Evolutionary conservation across 2,113 vertebrate genomes (phyloP), one percentile per base, ranked within the genome.

Genomic region (Terrapene triunguis): DNA sequence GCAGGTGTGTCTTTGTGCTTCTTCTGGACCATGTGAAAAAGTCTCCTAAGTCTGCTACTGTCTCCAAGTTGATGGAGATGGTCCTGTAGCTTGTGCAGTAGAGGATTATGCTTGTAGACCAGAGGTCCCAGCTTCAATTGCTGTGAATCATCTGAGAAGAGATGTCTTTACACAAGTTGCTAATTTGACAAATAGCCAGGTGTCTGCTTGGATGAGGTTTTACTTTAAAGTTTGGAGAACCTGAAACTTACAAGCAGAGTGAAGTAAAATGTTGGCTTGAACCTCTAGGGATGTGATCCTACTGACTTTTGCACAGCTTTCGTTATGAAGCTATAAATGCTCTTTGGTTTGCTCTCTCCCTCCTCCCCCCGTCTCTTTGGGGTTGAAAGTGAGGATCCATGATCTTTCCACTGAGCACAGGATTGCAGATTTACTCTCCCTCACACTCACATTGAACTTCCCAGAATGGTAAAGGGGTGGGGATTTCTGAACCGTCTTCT

Each of bases 61-160:
- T 78, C 42, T 78, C 42, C 74, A 24, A 47, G 25, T 47, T 47
- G 42, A 78, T 25, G 42, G 38, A 29, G 50, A 24, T 25, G 16
- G 24, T 51, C 8, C 32, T 85, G 25, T 51, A 51, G 48, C 25
- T 69, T 35, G 55, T 82, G 48, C 55, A 93, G 93, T 79, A 88
- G 44, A 55, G 90, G 35, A 25, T 57, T 25, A 50, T 85, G 32
- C 51, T 94, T 88, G 24, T 32, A 88, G 89, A 59, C 90, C 85
- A 84, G 80, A 86, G 35, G 27, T 92, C 35, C 48, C 8, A 48
- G n/a, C 24, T 82, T 82, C 51, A 32, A 7, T 44, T 21, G 55
- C 48, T 91, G n/a, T 2, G 0, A 29, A 72, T 82, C 72, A 51
- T 47, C 16, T 82, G 74, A 78, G 3, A 0, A 2, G 47, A 35